A percentile compares a stretch with the other conserved stretches of the same genome.
Conservation (phyloP, 2,888 invertebrate species). For the Cetonia aurata region DNA sequence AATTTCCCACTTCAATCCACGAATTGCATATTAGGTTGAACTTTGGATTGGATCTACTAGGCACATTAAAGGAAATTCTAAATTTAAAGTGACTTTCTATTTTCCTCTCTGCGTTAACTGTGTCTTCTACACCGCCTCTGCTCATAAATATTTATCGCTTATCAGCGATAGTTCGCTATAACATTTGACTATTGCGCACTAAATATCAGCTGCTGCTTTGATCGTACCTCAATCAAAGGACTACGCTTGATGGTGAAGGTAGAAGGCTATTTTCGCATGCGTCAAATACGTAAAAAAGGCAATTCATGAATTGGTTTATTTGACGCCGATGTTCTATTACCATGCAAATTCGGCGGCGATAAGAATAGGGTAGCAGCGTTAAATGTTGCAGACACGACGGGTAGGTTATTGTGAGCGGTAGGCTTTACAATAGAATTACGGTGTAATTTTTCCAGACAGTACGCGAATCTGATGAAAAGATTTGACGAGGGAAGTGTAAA, state of each 20-base stretch:
- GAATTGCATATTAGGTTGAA: too few species aligned
- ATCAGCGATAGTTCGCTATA: neutral
- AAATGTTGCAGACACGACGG: too few species aligned
- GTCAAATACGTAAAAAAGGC: conserved; percentile 4
- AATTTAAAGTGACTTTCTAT: neutral
- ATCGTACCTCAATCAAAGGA: conserved; percentile 1
- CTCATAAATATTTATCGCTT: conserved; percentile 16
- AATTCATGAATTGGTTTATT: neutral
- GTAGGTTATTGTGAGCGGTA: too few species aligned
- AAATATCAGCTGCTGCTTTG: conserved; percentile 2
- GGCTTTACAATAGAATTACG: too few species aligned
- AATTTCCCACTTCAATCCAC: too few species aligned
- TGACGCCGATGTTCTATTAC: neutral
- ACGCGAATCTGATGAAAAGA: too few species aligned
- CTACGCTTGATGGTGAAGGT: neutral
- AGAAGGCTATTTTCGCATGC: too few species aligned
- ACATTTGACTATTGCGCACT: neutral
- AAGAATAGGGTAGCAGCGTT: too few species aligned
- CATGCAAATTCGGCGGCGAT: neutral
- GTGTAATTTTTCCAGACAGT: too few species aligned
- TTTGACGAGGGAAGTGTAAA: too few species aligned
- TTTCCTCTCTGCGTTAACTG: neutral
- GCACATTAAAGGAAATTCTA: too few species aligned
- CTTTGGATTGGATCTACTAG: too few species aligned
- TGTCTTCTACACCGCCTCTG: neutral